These are phyloP conservation scores for Odontamblyopus rebecca DNA, from an alignment of 2,797 vertebrate genomes.

Conservation along the genomic window DNA sequence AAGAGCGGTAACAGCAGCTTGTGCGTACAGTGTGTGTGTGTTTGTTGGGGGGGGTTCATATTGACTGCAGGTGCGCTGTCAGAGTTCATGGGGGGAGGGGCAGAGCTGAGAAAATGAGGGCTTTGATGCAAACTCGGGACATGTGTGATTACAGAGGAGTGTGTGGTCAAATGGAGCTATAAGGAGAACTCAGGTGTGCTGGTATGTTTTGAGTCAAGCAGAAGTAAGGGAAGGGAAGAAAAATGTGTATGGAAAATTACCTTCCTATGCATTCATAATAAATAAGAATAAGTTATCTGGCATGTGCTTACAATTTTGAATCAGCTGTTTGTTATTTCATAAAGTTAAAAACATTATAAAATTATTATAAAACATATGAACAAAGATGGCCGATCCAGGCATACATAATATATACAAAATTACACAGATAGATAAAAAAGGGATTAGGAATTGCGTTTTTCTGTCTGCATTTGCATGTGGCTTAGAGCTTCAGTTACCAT, in stretches of 20 bases:
- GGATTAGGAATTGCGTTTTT: neutral
- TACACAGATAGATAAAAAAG: no score
- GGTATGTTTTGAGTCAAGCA: slow-evolving; percentile 9
- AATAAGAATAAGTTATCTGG: no score
- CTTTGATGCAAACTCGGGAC: slow-evolving; percentile 66
- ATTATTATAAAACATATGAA: no score
- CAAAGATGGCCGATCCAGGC: neutral
- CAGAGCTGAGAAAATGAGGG: slow-evolving; percentile 65
- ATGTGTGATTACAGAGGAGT: slow-evolving; percentile 62
- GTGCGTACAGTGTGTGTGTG: slow-evolving; percentile 29
- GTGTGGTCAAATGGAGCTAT: slow-evolving; percentile 43
- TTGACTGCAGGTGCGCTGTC: slow-evolving; percentile 65
- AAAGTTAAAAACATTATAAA: neutral
- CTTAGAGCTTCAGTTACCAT: neutral
- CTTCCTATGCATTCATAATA: no score
- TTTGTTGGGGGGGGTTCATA: slow-evolving; percentile 55
- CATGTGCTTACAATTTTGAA: neutral
- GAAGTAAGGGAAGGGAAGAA: neutral
- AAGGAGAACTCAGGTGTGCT: slow-evolving; percentile 42
- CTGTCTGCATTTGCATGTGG: neutral
- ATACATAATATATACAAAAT: neutral
- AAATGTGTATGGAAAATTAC: neutral
- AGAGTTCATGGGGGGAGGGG: slow-evolving; percentile 44
- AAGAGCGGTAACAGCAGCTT: slow-evolving; percentile 37
- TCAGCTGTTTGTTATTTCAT: neutral